Evolutionary conservation across 2,888 invertebrate genomes (phyloP), one percentile per base, ranked within the genome.

Genomic region (Brachyptera putata): DNA sequence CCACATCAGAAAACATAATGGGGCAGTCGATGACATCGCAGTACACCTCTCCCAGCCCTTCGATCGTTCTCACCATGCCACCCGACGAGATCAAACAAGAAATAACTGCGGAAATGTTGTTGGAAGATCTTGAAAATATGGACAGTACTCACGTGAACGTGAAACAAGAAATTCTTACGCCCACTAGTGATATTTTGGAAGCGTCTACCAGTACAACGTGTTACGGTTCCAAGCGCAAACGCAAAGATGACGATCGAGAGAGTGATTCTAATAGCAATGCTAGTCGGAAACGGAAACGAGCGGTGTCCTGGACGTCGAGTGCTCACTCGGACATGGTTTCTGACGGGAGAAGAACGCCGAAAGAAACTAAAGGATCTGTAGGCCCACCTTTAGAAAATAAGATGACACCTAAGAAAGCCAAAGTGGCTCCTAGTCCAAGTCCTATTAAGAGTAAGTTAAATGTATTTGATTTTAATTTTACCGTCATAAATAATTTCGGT

Each of bases 301-400:
- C 73, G 1, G 68, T 74, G n/a, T 74, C 74, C 0, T 73, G 74
- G 58, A 74, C 74, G 61, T 36, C 61, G 56, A 50, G 65, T 62
- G 49, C 21, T 26, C 25, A 56, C 62, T 53, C 53, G 18, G 53
- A 53, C 14, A 34, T 53, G 34, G 36, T 53, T 18, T 53, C 53
- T 5, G 53, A 53, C 13, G 53, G 18, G 13, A 53, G 53, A 36
- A 34, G 53, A 36, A 53, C 34, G 21, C 36, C 53, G 3, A 53
- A 53, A 22, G 30, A 34, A 18, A 18, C 36, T 13, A 53, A 30
- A 30, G 49, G 26, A 50, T 13, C 26, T 50, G 18, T 11, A 21
- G 21, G 7, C 30, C 46, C n/a, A 21, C 46, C 36, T 7, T n/a
- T 53, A 34, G 53, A 53, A 36, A 53, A 36, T 22, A 53, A 36